These are phyloP conservation scores for Centrocercus urophasianus DNA, from an alignment of 2,113 vertebrate genomes.

Conservation along the genomic window DNA sequence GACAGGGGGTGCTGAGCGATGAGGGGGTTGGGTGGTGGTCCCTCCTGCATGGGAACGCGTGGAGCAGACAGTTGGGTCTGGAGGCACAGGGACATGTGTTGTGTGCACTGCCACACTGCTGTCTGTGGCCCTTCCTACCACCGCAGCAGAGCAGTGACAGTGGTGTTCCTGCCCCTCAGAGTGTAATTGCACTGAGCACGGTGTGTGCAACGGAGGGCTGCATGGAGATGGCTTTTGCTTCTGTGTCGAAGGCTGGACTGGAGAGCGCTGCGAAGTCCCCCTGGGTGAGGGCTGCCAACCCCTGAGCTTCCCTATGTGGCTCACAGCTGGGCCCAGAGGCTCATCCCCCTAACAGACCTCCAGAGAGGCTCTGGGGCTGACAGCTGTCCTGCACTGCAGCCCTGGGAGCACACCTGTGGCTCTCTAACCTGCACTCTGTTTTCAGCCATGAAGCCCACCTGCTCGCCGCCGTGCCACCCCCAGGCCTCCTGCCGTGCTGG, in stretches of 20 bases:
- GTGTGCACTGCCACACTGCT: rapidly evolving
- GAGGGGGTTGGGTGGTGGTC: too few species aligned
- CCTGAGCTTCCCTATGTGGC: not conserved
- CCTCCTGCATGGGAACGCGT: too few species aligned
- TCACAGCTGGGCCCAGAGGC: not conserved
- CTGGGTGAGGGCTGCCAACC: constrained; percentile 74
- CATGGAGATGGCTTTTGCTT: constrained; percentile 86
- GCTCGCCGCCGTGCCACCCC: constrained; percentile 83
- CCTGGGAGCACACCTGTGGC: not conserved
- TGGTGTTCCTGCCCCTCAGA: constrained; percentile 52
- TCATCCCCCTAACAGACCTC: too few species aligned
- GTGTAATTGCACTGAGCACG: constrained; percentile 78
- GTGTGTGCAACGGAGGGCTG: constrained; percentile 81
- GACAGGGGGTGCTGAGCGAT: too few species aligned
- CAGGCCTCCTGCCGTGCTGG: constrained; percentile 82
- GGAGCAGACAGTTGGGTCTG: too few species aligned
- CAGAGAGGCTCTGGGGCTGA: not conserved
- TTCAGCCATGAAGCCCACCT: constrained; percentile 74
- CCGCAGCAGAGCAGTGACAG: not conserved
- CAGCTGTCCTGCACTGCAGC: rapidly evolving
- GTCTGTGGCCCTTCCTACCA: not conserved
- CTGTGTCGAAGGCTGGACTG: constrained; percentile 85
- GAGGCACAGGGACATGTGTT: too few species aligned
- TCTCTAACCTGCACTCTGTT: not conserved
- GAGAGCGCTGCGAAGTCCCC: constrained; percentile 78